Percentiles rank a stretch among this genome's conserved stretches.
These are phyloP conservation scores for Eurystomus gularis DNA, from an alignment of 2,113 vertebrate genomes.

Conservation along the genomic window DNA sequence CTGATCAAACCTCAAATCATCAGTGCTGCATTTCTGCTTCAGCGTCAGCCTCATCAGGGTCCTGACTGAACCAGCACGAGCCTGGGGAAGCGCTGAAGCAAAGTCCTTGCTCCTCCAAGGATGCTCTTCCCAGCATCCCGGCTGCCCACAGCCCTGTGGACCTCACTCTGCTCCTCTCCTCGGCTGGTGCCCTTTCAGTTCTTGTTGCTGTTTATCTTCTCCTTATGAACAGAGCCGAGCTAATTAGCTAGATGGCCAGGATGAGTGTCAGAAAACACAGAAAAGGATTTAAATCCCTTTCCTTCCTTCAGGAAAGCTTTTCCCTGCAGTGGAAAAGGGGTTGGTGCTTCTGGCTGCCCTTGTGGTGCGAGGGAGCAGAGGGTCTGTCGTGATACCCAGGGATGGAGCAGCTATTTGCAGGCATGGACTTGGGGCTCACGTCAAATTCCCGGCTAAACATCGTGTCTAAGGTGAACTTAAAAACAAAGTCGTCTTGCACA, in stretches of 20 bases:
- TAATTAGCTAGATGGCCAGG: neutral
- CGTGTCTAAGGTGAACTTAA: conserved; percentile 26
- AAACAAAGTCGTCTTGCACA: conserved; percentile 55
- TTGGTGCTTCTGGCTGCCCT: neutral
- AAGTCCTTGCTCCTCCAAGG: neutral
- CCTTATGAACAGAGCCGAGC: neutral
- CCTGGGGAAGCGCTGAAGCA: neutral
- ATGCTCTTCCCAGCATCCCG: neutral
- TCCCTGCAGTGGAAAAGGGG: neutral
- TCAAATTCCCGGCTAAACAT: neutral
- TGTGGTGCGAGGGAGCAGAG: too few species aligned
- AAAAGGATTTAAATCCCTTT: neutral
- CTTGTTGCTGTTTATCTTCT: neutral
- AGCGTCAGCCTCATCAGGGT: neutral
- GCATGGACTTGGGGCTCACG: neutral
- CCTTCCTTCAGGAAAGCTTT: neutral
- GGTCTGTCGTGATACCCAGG: fast-evolving
- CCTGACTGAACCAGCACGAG: fast-evolving
- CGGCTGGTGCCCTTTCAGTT: neutral
- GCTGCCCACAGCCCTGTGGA: neutral
- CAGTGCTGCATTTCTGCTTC: neutral
- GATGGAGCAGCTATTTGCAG: neutral
- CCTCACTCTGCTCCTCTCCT: neutral
- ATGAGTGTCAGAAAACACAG: neutral
- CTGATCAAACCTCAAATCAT: neutral